Evolutionary conservation across 2,113 vertebrate genomes (phyloP).

Genomic region (Tychaedon coryphoeus): DNA sequence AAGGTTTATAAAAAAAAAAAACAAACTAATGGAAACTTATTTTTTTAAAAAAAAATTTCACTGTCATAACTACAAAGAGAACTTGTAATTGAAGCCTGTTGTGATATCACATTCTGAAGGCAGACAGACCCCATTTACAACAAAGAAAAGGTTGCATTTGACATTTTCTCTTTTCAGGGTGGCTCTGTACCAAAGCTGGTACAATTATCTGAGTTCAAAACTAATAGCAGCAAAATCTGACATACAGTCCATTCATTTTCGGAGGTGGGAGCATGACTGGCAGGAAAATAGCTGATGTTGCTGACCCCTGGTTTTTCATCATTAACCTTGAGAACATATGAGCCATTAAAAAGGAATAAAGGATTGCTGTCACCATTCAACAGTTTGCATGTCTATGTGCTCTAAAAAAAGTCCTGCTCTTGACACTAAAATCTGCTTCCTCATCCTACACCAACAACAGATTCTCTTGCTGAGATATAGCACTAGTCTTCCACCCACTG

Average conservation of each 20-base stretch:
- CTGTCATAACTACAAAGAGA: neutral
- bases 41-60: neutral
- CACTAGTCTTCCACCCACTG: neutral
- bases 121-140: neutral
- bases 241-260: neutral
- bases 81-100: neutral
- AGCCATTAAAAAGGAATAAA: constrained; percentile 3
- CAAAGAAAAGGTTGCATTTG: neutral
- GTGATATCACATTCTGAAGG: neutral
- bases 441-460: neutral
- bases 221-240: neutral
- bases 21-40: neutral
- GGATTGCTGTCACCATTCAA: neutral
- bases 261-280: constrained; percentile 7
- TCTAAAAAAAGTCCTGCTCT: neutral
- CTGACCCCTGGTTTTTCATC: constrained; percentile 28
- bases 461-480: neutral
- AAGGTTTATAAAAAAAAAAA: neutral
- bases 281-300: constrained; percentile 21
- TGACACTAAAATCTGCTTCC: constrained; percentile 16
- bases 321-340: neutral
- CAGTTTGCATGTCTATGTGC: neutral
- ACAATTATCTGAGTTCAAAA: constrained; percentile 24
- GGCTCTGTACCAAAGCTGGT: neutral
- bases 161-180: constrained; percentile 12